Conservation (phyloP, 2,113 vertebrate genomes). For the Cygnus buccinator region DNA sequence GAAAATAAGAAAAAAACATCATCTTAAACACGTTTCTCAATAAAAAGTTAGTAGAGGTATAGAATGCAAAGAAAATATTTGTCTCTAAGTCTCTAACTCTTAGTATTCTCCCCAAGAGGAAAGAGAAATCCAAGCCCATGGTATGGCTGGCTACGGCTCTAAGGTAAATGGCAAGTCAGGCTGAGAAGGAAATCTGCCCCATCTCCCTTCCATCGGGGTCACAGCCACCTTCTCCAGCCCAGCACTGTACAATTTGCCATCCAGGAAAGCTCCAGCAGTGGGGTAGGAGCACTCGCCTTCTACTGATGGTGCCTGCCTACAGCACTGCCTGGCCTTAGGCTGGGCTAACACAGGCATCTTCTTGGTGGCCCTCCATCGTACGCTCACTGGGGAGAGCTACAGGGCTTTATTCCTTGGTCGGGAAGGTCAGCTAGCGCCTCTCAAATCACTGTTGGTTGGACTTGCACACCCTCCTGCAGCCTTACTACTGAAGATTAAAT, state of each 20-base stretch:
- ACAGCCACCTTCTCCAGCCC: neutral
- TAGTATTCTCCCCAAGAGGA: too few species aligned
- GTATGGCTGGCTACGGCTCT: too few species aligned
- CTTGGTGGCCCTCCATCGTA: neutral
- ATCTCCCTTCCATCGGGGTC: neutral
- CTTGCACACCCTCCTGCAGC: neutral
- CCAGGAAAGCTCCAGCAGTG: neutral
- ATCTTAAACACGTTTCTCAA: neutral
- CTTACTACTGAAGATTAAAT: neutral
- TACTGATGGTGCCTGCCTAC: neutral
- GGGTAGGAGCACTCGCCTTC: neutral
- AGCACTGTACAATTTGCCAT: neutral
- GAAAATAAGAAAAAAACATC: neutral
- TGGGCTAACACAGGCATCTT: neutral
- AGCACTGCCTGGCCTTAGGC: neutral
- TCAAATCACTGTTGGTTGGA: neutral
- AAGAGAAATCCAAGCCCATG: too few species aligned
- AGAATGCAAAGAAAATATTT: neutral
- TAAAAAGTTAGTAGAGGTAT: neutral
- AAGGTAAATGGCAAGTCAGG: neutral
- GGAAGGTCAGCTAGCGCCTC: neutral
- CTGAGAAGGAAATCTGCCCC: neutral
- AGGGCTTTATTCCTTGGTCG: fast-evolving
- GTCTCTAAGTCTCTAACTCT: neutral
- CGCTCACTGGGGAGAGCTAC: fast-evolving